Base-by-base conservation (phyloP, 1,140 invertebrate species). In the Bactericera cockerelli region DNA sequence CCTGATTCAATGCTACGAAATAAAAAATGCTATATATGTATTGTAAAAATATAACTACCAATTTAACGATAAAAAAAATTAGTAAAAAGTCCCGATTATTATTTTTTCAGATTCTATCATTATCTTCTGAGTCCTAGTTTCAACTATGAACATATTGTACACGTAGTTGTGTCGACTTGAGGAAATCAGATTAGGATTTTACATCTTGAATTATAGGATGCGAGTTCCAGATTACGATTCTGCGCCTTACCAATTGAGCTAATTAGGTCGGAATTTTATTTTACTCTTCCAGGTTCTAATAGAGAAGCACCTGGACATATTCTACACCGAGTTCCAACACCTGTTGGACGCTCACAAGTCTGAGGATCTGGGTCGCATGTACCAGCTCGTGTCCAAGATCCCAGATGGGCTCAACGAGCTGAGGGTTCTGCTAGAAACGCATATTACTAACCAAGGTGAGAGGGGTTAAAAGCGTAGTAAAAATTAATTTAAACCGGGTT, bases 131-230 rank as follows among this genome's bases (percentile, higher is more conserved):
- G n/a, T n/a, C n/a, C n/a, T n/a, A n/a, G n/a, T n/a, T n/a, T n/a
- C n/a, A n/a, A n/a, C n/a, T n/a, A n/a, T 99, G 62, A 93, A 98
- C 69, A 88, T 93, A 67, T 93, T 99, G 74, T 92, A 98, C 69
- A 75, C 83, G n/a, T 94, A 99, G 74, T 99, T 99, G 74, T 84
- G 98, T 74, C 89, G 92, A 77, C 78, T 98, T 2, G 75, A 99
- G 8, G 86, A 96, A 95, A 99, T 77, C 72, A 99, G 21, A 92
- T 89, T 1, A 77, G 95, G 56, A 98, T 99, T 94, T 99, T 90
- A 75, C 82, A 84, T 49, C 74, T 99, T 57, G 93, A 98, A 24
- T 88, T 92, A 10, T 80, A 92, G 63, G 93, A 98, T 65, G 82
- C 86, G 25, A 89, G 96, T 73, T 94, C 25, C 89, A 97, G 70